These are phyloP conservation scores for Molossus alvarezi DNA, from an alignment of 2,797 vertebrate genomes.

Conservation along the genomic window DNA sequence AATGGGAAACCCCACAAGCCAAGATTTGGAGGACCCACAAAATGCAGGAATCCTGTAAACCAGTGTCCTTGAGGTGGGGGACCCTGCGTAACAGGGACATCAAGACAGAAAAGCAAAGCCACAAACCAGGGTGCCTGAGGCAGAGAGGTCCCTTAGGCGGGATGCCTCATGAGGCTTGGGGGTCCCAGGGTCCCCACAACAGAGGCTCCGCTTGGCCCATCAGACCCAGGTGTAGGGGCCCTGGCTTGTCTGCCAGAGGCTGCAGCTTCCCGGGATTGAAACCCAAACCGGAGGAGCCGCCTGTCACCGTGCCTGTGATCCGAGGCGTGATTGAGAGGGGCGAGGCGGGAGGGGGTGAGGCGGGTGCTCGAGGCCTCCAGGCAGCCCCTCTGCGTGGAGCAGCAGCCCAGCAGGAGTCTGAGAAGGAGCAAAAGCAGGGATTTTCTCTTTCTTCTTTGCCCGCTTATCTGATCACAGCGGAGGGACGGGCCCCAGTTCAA, in stretches of 20 bases:
- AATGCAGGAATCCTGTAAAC: background rate
- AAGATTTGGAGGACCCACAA: background rate
- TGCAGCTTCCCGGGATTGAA: constrained; percentile 71
- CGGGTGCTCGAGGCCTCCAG: constrained; percentile 68
- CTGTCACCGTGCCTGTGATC: constrained; percentile 84
- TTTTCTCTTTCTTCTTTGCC: constrained; percentile 79
- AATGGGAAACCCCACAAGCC: background rate
- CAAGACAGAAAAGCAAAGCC: background rate
- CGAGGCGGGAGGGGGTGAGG: background rate
- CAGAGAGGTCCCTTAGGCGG: background rate
- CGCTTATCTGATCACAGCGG: constrained; percentile 83
- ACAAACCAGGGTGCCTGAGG: background rate
- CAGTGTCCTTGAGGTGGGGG: background rate
- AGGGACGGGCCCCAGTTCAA: constrained; percentile 82
- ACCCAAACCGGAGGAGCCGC: constrained; percentile 84
- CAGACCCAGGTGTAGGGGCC: constrained; percentile 75
- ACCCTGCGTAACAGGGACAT: background rate
- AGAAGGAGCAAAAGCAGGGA: constrained; percentile 60
- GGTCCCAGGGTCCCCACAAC: background rate
- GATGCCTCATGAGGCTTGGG: background rate
- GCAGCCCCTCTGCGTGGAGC: constrained; percentile 59
- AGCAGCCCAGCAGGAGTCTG: constrained; percentile 38
- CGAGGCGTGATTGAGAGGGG: constrained; percentile 75
- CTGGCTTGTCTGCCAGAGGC: constrained; percentile 58
- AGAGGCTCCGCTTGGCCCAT: constrained; percentile 9